Percentiles rank a stretch among this genome's conserved stretches.
Evolutionary conservation across 1,140 invertebrate species (phyloP).

Genomic region (Trichonephila clavata): DNA sequence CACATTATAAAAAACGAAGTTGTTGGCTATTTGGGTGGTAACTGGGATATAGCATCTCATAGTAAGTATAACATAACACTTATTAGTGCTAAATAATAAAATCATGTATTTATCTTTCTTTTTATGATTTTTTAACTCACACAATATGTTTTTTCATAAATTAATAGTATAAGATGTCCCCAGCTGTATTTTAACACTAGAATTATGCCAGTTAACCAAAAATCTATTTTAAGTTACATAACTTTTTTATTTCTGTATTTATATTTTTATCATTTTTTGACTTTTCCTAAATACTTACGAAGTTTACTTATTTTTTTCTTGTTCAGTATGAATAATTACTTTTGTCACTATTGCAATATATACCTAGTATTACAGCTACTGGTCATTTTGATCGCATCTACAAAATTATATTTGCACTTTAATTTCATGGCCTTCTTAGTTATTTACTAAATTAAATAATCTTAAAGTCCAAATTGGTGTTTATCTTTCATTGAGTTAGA

Average conservation of each 20-base stretch:
- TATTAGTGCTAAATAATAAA: too few species aligned
- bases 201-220: too few species aligned
- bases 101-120: neutral
- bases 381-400: neutral
- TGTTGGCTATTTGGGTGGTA: slow-evolving; percentile 95
- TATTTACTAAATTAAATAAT: neutral
- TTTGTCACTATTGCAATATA: neutral
- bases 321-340: neutral
- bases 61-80: slow-evolving; percentile 85
- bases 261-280: neutral
- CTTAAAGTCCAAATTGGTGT: too few species aligned
- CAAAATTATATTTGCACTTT: neutral
- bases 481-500: too few species aligned
- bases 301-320: neutral
- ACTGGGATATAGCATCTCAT: slow-evolving; percentile 96
- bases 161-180: neutral
- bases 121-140: neutral
- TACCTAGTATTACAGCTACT: neutral
- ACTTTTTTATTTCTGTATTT: neutral
- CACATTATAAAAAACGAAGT: slow-evolving; percentile 95
- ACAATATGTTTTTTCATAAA: neutral
- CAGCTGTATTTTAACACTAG: too few species aligned
- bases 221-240: too few species aligned
- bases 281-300: neutral
- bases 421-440: neutral